phyloP scores from a whole-genome alignment of 2,888 invertebrate species.

The Euproctis similis region DNA sequence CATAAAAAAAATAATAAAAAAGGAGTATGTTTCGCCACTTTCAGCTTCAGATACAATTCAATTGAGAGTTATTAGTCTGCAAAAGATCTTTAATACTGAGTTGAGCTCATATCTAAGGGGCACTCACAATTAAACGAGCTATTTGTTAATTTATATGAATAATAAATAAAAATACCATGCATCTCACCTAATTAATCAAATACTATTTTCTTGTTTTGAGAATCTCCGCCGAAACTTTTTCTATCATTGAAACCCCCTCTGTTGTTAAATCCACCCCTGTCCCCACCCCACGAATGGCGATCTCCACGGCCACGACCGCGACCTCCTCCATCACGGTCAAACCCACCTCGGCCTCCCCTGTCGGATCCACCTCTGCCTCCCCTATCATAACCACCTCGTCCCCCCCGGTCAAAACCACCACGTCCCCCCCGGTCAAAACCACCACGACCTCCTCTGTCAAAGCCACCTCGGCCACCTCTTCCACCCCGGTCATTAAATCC shows the following conservation, averaged over 20 bases:
- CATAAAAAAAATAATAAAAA: too few species aligned
- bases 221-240: constrained; percentile 75
- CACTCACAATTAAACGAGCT: too few species aligned
- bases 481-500: constrained; percentile 23
- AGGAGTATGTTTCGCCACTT: too few species aligned
- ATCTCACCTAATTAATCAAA: constrained; percentile 73
- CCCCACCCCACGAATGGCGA: constrained; percentile 63
- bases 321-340: constrained; percentile 32
- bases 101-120: too few species aligned
- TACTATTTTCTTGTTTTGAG: constrained; percentile 85
- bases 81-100: too few species aligned
- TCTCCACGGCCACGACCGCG: constrained; percentile 42
- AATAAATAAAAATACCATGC: neutral
- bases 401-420: constrained; percentile 35
- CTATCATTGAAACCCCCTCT: constrained; percentile 77
- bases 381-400: constrained; percentile 34
- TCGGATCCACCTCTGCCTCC: constrained; percentile 16
- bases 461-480: constrained; percentile 41
- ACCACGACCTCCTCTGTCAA: constrained; percentile 50
- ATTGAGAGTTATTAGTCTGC: too few species aligned
- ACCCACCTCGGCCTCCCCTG: too few species aligned
- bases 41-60: too few species aligned
- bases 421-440: constrained; percentile 41
- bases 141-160: too few species aligned
- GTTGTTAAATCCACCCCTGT: constrained; percentile 60